Evolutionary conservation across 2,797 vertebrate genomes (phyloP).

Genomic region (Odontamblyopus lacepedii): DNA sequence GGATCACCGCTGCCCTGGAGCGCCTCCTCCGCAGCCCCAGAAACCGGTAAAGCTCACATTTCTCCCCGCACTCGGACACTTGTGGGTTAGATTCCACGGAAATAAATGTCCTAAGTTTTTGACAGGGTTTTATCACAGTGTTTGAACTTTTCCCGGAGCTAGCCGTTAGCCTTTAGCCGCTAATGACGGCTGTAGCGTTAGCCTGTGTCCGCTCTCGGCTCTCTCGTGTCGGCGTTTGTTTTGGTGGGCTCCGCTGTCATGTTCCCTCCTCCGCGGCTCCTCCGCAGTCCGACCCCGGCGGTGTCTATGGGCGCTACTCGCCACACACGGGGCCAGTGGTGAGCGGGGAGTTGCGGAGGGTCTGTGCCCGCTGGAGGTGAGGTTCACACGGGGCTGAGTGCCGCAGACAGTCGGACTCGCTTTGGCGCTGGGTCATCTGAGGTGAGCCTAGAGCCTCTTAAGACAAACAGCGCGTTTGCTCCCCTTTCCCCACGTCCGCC

Average conservation of each 20-base stretch:
- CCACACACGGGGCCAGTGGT: background rate
- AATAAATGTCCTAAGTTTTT: background rate
- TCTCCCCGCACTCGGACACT: background rate
- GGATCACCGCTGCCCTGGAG: background rate
- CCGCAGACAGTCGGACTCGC: slow-evolving; percentile 4
- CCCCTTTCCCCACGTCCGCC: background rate
- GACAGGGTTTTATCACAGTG: background rate
- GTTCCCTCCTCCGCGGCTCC: background rate
- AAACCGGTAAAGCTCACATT: background rate
- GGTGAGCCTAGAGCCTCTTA: background rate
- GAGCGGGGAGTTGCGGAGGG: background rate
- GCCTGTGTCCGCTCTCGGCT: background rate
- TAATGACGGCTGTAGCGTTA: slow-evolving; percentile 3
- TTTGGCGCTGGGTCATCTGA: background rate
- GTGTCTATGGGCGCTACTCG: background rate
- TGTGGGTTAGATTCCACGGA: background rate
- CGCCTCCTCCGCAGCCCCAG: background rate
- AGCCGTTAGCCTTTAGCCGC: slow-evolving; percentile 5
- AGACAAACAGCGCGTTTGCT: background rate
- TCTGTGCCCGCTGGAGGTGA: background rate
- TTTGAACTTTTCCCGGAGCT: slow-evolving; percentile 1
- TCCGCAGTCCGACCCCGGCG: background rate
- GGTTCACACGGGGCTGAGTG: slow-evolving; percentile 2
- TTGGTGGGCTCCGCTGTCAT: background rate
- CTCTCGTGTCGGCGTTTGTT: slow-evolving; percentile 1